These are phyloP conservation scores for Tenebrio molitor DNA, from an alignment of 1,140 invertebrate species.

Conservation along the genomic window DNA sequence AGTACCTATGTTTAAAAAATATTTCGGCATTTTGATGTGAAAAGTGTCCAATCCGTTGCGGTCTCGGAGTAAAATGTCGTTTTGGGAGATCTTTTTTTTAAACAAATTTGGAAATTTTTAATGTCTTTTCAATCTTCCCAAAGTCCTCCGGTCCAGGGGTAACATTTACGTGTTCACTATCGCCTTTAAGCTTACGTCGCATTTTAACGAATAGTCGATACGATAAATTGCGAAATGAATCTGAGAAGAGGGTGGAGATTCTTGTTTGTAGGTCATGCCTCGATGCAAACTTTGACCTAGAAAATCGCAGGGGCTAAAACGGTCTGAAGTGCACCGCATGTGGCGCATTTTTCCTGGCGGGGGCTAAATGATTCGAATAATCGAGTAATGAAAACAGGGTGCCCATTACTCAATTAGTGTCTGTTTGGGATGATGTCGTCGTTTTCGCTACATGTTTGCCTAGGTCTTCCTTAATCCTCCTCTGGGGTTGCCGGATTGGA, in stretches of 20 bases:
- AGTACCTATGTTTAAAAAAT: no score
- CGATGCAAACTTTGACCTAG: conserved; percentile 37
- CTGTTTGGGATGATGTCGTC: conserved; percentile 30
- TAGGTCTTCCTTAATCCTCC: conserved; percentile 46
- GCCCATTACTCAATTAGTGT: conserved; percentile 45
- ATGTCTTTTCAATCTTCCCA: no score
- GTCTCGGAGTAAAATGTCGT: no score
- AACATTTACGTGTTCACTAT: no score
- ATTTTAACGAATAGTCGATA: conserved; percentile 33
- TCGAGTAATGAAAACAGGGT: conserved; percentile 17
- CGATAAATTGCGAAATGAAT: conserved; percentile 35
- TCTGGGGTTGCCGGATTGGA: conserved; percentile 38
- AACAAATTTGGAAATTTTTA: no score
- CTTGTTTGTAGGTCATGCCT: conserved; percentile 38
- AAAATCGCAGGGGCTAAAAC: conserved; percentile 16
- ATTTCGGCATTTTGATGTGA: no score
- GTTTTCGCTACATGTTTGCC: conserved; percentile 41
- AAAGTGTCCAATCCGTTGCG: no score
- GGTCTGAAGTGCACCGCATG: background rate
- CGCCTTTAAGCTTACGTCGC: conserved; percentile 21
- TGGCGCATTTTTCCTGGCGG: conserved; percentile 2
- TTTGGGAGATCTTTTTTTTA: no score
- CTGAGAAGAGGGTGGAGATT: conserved; percentile 39
- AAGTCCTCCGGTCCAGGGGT: no score
- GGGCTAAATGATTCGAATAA: conserved; percentile 26